phyloP scores from a whole-genome alignment of 2,113 vertebrate species.

The Anoura caudifer region DNA sequence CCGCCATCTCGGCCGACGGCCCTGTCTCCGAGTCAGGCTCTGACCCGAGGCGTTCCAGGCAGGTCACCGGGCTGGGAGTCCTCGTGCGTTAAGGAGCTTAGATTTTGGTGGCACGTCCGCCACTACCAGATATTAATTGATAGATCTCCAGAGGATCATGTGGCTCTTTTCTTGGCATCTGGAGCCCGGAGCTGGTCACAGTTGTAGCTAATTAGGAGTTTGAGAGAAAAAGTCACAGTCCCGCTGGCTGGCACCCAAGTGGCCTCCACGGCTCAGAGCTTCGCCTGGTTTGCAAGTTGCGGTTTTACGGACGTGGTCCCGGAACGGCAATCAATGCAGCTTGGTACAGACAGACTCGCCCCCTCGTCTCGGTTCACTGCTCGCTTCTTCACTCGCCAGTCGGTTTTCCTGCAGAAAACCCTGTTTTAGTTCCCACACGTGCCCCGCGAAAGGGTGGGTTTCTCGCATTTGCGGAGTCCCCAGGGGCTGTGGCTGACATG shows the following conservation, averaged over 20 bases:
- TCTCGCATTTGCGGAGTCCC: background rate
- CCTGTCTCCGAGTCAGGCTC: accelerated
- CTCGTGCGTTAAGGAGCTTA: background rate
- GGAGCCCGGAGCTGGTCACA: background rate
- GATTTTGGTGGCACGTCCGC: background rate
- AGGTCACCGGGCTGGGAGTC: accelerated
- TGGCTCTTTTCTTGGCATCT: background rate
- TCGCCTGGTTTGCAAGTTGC: background rate
- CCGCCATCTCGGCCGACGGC: accelerated
- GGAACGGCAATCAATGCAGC: accelerated
- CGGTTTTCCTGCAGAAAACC: background rate
- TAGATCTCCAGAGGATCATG: background rate
- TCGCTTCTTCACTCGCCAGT: background rate
- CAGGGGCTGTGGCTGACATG: accelerated
- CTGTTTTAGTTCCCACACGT: accelerated
- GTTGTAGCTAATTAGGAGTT: background rate
- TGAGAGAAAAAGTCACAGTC: background rate
- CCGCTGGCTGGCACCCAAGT: accelerated
- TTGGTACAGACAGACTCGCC: background rate
- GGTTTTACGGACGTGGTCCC: background rate
- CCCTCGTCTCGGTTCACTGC: accelerated
- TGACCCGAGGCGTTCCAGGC: accelerated
- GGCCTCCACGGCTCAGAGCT: background rate
- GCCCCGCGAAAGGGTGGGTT: accelerated
- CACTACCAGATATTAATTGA: background rate